phyloP scores from a whole-genome alignment of 2,113 vertebrate genomes.

The Gavialis gangeticus region DNA sequence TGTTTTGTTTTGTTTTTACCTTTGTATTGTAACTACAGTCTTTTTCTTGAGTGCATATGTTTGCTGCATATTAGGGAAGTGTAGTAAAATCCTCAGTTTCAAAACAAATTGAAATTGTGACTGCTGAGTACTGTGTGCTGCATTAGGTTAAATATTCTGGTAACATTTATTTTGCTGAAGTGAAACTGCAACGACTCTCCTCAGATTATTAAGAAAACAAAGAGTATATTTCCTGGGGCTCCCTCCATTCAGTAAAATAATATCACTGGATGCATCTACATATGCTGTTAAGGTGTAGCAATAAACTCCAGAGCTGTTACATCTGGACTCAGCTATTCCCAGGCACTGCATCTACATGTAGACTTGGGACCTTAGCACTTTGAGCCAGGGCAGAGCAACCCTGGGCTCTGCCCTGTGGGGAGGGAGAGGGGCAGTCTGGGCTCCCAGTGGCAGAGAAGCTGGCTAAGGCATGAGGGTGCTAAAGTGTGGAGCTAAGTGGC shows the following conservation, averaged over 20 bases:
- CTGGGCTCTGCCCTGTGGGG: too few species aligned
- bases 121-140: background rate
- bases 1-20: background rate
- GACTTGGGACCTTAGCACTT: too few species aligned
- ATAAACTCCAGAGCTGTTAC: too few species aligned
- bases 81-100: background rate
- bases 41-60: background rate
- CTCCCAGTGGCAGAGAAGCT: too few species aligned
- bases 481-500: too few species aligned
- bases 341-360: too few species aligned
- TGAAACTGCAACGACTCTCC: background rate
- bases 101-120: background rate
- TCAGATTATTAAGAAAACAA: background rate
- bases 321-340: too few species aligned
- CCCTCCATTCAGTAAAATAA: background rate
- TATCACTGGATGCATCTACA: background rate
- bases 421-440: too few species aligned
- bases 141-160: background rate
- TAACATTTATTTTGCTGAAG: accelerated
- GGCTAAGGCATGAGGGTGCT: too few species aligned
- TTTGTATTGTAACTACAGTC: background rate
- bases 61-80: background rate
- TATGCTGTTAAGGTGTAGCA: background rate
- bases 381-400: too few species aligned
- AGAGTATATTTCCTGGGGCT: background rate